Percentiles rank a stretch among this genome's conserved stretches.
Conservation (phyloP, 2,797 vertebrate species). For the Florisuga fusca region DNA sequence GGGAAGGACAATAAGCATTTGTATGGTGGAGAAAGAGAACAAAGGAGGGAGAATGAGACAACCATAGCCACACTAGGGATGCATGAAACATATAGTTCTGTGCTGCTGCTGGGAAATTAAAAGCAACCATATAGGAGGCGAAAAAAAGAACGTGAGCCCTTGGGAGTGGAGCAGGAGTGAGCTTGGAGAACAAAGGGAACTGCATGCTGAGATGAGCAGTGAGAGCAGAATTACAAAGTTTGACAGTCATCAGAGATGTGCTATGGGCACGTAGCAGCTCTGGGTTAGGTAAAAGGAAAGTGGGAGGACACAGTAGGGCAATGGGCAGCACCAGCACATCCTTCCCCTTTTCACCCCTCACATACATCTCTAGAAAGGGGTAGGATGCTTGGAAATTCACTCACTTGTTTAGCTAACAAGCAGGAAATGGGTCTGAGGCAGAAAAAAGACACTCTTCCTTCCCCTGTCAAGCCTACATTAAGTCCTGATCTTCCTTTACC, state of each 20-base stretch:
- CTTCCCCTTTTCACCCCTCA: background rate
- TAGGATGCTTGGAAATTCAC: background rate
- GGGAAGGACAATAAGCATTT: background rate
- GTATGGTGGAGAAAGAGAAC: background rate
- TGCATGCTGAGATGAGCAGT: background rate
- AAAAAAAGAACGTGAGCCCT: background rate
- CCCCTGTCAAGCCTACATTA: background rate
- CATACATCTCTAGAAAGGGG: rapidly evolving
- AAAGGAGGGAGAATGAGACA: background rate
- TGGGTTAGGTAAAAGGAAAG: background rate
- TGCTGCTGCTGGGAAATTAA: background rate
- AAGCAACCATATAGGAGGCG: background rate
- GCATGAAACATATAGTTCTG: background rate
- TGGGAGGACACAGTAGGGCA: background rate
- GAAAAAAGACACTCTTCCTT: background rate
- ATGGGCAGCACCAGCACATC: background rate
- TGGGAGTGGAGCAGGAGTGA: background rate
- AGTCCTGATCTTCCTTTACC: background rate
- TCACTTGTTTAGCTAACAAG: background rate
- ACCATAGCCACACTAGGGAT: background rate
- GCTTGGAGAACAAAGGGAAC: background rate
- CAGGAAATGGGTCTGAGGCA: background rate
- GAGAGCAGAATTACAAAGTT: rapidly evolving
- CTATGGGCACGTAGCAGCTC: background rate
- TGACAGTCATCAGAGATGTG: background rate